Base-by-base conservation (phyloP, 35 echinoderm and acorn worm genomes). In the Lytechinus variegatus region DNA sequence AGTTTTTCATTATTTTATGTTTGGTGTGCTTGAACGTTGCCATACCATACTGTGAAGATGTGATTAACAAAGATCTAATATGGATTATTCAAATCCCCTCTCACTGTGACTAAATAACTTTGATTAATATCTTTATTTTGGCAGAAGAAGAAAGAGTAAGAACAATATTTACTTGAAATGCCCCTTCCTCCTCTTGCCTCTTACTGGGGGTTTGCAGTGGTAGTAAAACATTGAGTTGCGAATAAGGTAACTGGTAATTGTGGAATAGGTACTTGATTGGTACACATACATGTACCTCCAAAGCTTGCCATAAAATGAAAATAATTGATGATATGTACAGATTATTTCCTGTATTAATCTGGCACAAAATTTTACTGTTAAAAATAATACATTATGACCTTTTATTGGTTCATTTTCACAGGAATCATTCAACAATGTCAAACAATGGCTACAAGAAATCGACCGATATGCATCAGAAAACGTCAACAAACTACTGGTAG, bases 401-500 rank as follows among this genome's bases (percentile, higher is more conserved):
- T 21, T 12, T 52, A 28, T 90, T 93, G 29, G 8, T 57, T 93
- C 13, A 10, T n/a, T 93, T 11, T 57, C 53, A 1, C 86, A 99
- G 98, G 98, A 99, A 99, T 99, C 98, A 92, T 99, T 99, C 96
- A 97, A 98, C 95, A 99, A 99, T 97, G 98, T 99, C 87, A 99
- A 99, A 93, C 98, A 99, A 95, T 99, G 98, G 98, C 98, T 99
- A 99, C 98, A 99, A 98, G 98, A 99, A 97, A 99, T 99, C 92
- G 98, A 99, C 89, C 98, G 98, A 57, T 99, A 99, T 95, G 98
- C 98, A 53, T 99, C 97, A 95, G 98, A 99, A 96, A 99, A 98
- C 87, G 98, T 99, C 92, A 99, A 99, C 96, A 99, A 99, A 94
- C 96, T 99, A 96, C 97, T 99, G 44, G 98, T 99, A 12, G 98